Evolutionary conservation across 2,888 invertebrate species (phyloP), one percentile per base, ranked within the genome.

Genomic region (Drosophila seclusa): DNA sequence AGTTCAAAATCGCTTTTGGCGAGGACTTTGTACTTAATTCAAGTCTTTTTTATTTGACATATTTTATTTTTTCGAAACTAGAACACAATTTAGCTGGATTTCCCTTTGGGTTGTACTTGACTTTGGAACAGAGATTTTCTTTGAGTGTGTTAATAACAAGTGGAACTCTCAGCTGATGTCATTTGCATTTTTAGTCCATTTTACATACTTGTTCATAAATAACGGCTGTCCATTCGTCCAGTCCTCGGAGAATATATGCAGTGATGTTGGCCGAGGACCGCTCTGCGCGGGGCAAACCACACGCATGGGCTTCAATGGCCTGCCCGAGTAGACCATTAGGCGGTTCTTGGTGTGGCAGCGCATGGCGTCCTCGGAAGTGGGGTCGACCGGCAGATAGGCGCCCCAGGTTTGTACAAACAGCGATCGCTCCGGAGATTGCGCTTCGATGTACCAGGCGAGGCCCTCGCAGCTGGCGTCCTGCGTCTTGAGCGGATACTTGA

Each of bases 351-450:
- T 97, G 64, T 95, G 95, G 91, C 97, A 97, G 71, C 95, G 94
- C 72, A 95, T 94, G 4, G 95, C 94, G 80, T 96, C 96, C 69
- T 95, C 94, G 0, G 94, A 92, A 8, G 95, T 93, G 3, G 95
- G 94, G 82, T 95, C 95, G 24, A 95, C 93, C 1, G 96, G 95
- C 78, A 97, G 91, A 89, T 96, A 96, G 79, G 95, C 95, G 53
- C 97, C 97, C 97, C 97, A 97, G 50, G 97, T 96, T 78, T 97
- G 94, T 68, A 97, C 94, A 91, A 97, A 97, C 66, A 97, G 94
- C 48, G 97, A 97, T 58, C 96, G 95, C 91, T 97, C 97, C 74
- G 96, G 95, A 73, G 96, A 95, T 77, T 96, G 95, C 2, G 97
- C 96, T 91, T 96, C 96, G 64, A 97, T 94, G 76, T 97, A 94